These are phyloP conservation scores for Cathartes aura DNA, from an alignment of 2,113 vertebrate species.

Conservation along the genomic window DNA sequence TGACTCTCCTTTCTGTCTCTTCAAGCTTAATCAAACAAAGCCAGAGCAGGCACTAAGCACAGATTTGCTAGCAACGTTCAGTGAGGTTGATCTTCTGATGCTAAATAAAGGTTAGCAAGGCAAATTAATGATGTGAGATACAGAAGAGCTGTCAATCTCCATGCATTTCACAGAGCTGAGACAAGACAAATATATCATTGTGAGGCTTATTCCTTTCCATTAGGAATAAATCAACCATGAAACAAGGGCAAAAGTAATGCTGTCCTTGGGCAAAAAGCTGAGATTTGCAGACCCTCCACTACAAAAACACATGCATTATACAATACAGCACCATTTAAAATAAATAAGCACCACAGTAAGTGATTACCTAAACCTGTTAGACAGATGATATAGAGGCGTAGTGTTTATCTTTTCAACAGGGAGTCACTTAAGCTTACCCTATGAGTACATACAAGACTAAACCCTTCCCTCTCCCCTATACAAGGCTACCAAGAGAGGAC, in stretches of 20 bases:
- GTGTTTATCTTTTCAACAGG: conserved; percentile 19
- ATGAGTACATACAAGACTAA: not conserved
- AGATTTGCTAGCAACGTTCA: not conserved
- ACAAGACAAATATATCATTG: conserved; percentile 25
- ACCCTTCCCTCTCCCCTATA: not conserved
- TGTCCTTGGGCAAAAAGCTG: conserved; percentile 1
- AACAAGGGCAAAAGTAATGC: conserved; percentile 31
- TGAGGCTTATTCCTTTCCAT: conserved; percentile 43
- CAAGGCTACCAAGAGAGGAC: not conserved
- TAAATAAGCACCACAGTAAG: conserved; percentile 36
- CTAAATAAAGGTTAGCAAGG: not conserved
- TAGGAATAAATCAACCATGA: conserved; percentile 53
- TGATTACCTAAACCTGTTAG: conserved; percentile 41
- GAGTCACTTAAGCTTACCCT: conserved; percentile 11
- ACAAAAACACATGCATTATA: not conserved
- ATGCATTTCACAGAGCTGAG: not conserved
- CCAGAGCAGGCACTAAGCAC: not conserved
- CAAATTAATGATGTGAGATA: conserved; percentile 22
- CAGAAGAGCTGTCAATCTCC: conserved; percentile 24
- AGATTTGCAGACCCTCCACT: not conserved
- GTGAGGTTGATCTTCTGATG: not conserved
- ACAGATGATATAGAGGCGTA: not conserved
- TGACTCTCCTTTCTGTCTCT: not conserved
- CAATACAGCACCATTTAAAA: conserved; percentile 14
- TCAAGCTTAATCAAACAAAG: not conserved